Percentiles rank a stretch among this genome's conserved stretches.
Evolutionary conservation across 2,113 vertebrate genomes (phyloP).

Genomic region (Puma concolor): DNA sequence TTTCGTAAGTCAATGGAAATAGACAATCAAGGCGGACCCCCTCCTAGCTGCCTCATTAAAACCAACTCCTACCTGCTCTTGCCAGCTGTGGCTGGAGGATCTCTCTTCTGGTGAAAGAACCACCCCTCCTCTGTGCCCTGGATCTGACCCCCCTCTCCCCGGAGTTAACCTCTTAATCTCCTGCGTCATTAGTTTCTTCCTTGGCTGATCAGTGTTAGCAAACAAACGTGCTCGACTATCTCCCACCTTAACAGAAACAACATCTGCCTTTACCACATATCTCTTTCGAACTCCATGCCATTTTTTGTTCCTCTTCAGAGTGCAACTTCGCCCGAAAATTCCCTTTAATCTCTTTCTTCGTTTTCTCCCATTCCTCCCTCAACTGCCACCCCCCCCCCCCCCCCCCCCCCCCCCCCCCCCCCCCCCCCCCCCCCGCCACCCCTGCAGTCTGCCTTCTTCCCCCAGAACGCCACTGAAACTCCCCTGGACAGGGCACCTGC

Average conservation of each 20-base stretch:
- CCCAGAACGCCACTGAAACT: no score
- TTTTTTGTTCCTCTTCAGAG: not conserved
- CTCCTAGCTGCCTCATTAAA: not conserved
- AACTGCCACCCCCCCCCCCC: rapidly evolving
- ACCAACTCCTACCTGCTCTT: not conserved
- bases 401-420: no score
- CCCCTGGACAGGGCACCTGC: not conserved
- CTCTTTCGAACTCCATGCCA: not conserved
- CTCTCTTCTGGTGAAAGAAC: not conserved
- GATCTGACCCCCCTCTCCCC: not conserved
- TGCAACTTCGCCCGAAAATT: not conserved
- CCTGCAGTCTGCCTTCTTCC: not conserved
- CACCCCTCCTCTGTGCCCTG: not conserved
- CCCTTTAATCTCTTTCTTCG: not conserved
- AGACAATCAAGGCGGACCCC: not conserved
- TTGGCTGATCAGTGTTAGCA: not conserved
- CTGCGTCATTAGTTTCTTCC: not conserved
- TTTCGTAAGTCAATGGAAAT: not conserved
- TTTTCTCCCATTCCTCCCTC: not conserved
- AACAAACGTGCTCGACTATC: rapidly evolving
- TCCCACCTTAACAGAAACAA: not conserved
- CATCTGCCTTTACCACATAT: rapidly evolving
- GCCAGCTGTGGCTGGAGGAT: not conserved
- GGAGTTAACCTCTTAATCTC: not conserved
- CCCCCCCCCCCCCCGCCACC: no score